Evolutionary conservation across 1,140 invertebrate species (phyloP).

Genomic region (Cydia pomonella): DNA sequence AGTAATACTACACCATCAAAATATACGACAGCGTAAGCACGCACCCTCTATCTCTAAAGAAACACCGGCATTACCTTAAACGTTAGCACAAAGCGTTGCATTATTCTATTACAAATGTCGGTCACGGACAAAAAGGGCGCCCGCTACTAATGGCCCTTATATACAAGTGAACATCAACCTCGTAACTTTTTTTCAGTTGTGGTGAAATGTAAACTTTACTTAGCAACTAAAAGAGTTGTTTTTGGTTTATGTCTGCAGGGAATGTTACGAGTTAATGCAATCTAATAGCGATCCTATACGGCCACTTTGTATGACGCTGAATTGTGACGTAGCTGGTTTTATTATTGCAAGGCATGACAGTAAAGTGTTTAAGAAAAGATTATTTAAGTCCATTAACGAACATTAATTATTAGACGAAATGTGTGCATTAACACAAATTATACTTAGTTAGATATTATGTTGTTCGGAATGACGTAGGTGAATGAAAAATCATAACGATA

Average conservation of each 20-base stretch:
- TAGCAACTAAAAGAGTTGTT: neutral
- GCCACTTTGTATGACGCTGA: constrained; percentile 51
- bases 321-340: constrained; percentile 42
- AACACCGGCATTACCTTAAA: constrained; percentile 42
- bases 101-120: constrained; percentile 42
- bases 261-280: neutral
- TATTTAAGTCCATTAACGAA: too few relatives aligned
- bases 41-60: constrained; percentile 36
- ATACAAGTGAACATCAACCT: constrained; percentile 26
- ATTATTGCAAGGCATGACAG: neutral
- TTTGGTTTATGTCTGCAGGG: neutral
- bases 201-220: neutral
- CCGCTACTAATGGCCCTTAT: constrained; percentile 53
- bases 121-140: constrained; percentile 42
- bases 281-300: constrained; percentile 20
- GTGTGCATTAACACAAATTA: too few relatives aligned
- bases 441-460: too few relatives aligned
- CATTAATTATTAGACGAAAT: too few relatives aligned
- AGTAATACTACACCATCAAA: constrained; percentile 36
- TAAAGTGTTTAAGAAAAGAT: too few relatives aligned
- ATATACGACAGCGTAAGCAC: constrained; percentile 37
- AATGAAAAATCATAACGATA: too few relatives aligned
- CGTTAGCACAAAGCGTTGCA: constrained; percentile 40
- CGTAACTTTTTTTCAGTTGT: neutral
- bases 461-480: too few relatives aligned